These are phyloP conservation scores for Eubasilissa regina DNA, from an alignment of 1,140 invertebrate genomes.

Conservation along the genomic window DNA sequence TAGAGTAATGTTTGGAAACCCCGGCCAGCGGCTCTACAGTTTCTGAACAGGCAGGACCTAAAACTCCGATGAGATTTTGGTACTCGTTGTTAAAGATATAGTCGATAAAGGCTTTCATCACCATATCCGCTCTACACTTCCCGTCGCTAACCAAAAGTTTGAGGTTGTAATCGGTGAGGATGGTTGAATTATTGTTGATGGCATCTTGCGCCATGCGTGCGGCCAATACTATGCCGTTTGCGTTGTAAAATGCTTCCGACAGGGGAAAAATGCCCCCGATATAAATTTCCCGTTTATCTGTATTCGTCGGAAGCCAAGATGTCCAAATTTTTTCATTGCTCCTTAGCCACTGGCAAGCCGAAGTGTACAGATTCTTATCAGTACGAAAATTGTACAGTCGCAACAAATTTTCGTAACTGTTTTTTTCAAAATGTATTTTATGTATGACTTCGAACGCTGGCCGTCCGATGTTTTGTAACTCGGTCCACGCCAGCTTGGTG, in stretches of 20 bases:
- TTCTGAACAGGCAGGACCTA: constrained; percentile 90
- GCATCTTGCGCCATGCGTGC: constrained; percentile 78
- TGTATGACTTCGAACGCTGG: constrained; percentile 74
- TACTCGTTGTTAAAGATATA: constrained; percentile 75
- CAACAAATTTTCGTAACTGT: constrained; percentile 74
- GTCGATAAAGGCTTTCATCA: constrained; percentile 86
- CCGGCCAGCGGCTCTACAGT: constrained; percentile 87
- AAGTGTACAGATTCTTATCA: constrained; percentile 64
- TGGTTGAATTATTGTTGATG: constrained; percentile 76
- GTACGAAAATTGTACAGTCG: constrained; percentile 64
- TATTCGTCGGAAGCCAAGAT: constrained; percentile 73
- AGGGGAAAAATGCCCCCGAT: constrained; percentile 88
- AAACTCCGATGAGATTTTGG: constrained; percentile 78
- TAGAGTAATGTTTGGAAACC: constrained; percentile 84
- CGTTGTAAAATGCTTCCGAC: constrained; percentile 72
- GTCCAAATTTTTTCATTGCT: constrained; percentile 71
- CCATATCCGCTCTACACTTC: constrained; percentile 82
- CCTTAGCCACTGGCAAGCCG: constrained; percentile 82
- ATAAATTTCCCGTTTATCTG: constrained; percentile 72
- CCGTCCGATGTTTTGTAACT: constrained; percentile 71
- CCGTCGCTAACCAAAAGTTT: constrained; percentile 77
- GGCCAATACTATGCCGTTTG: constrained; percentile 77
- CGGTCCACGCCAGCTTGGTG: constrained; percentile 78
- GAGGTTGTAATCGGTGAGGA: constrained; percentile 79
- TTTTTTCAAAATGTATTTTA: constrained; percentile 72